These are phyloP conservation scores for Epinotia nisella DNA, from an alignment of 2,888 invertebrate species.

Conservation along the genomic window DNA sequence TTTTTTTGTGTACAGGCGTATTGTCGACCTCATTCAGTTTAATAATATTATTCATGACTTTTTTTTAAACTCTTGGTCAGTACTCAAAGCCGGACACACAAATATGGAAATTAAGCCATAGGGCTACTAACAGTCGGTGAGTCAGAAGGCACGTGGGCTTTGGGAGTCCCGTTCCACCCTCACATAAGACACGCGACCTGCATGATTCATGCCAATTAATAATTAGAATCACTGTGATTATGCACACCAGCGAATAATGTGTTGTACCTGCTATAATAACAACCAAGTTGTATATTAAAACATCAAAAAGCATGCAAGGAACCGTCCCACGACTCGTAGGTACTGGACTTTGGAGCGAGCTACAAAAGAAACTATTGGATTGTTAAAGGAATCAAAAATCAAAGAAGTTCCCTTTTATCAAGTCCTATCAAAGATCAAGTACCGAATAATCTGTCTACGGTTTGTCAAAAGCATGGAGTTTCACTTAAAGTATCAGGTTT, in stretches of 20 bases:
- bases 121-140: not conserved
- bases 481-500: too few relatives aligned
- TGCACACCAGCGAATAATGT: not conserved
- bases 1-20: not conserved
- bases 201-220: slow-evolving; percentile 29
- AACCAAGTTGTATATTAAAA: not conserved
- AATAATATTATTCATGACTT: too few relatives aligned
- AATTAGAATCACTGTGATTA: slow-evolving; percentile 20
- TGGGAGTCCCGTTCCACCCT: not conserved
- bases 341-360: not conserved
- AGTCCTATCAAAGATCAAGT: too few relatives aligned
- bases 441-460: too few relatives aligned
- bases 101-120: not conserved
- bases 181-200: slow-evolving; percentile 5
- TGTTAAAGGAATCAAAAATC: too few relatives aligned
- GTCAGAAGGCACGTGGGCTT: not conserved
- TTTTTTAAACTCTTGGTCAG: too few relatives aligned
- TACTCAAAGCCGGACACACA: too few relatives aligned
- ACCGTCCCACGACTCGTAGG: not conserved
- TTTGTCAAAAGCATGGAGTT: too few relatives aligned
- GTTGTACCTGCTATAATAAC: not conserved
- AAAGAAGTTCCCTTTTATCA: too few relatives aligned
- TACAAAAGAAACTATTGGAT: not conserved
- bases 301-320: not conserved
- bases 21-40: not conserved